phyloP scores from a whole-genome alignment of 2,888 invertebrate species.

The Eupelmus urozonus region DNA sequence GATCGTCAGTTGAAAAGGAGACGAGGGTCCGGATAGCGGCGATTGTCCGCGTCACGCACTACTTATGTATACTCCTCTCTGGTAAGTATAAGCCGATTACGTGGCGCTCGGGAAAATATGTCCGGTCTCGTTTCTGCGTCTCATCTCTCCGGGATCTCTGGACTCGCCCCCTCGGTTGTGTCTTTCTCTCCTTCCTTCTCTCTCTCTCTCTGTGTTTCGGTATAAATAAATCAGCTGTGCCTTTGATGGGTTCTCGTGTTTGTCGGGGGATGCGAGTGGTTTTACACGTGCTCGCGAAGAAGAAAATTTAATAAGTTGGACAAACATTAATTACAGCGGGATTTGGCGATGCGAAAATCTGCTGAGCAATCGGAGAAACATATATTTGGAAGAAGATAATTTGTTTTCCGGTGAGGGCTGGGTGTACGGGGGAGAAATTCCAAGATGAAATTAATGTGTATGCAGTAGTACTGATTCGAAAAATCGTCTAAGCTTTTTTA shows the following conservation, averaged over 20 bases:
- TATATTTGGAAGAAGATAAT: neutral
- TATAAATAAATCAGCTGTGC: neutral
- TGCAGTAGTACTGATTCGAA: too few species aligned
- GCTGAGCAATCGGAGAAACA: neutral
- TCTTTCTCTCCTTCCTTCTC: neutral
- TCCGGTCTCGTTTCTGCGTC: conserved; percentile 5
- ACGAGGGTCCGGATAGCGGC: conserved; percentile 4
- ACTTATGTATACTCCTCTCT: neutral
- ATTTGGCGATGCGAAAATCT: neutral
- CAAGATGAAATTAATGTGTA: neutral
- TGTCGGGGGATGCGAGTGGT: neutral
- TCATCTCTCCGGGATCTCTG: neutral
- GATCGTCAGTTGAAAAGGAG: neutral
- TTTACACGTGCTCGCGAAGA: neutral
- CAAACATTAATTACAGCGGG: neutral
- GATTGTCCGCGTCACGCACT: conserved; percentile 52
- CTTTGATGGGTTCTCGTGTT: conserved; percentile 14
- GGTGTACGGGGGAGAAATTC: neutral
- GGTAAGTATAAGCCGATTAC: conserved; percentile 53
- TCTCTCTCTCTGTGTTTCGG: too few species aligned
- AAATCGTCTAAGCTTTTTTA: too few species aligned
- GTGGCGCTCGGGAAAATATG: conserved; percentile 13
- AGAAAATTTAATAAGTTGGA: neutral
- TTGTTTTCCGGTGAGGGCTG: neutral
- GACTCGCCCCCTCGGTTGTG: neutral